These are phyloP conservation scores for Emydocephalus ijimae DNA, from an alignment of 2,113 vertebrate genomes.

Conservation along the genomic window DNA sequence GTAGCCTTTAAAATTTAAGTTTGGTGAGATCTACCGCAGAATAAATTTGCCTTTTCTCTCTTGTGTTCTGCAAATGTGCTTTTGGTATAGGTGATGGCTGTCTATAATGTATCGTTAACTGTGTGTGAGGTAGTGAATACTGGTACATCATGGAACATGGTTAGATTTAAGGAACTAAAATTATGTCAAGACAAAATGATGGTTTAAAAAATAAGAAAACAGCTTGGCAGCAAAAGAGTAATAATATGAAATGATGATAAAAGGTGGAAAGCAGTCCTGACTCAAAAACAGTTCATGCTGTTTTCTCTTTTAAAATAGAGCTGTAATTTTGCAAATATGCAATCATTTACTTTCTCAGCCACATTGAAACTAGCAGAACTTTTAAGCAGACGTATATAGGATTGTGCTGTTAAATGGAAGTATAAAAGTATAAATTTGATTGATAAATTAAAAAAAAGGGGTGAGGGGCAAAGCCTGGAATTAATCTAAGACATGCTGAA, in stretches of 20 bases:
- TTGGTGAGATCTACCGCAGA: neutral
- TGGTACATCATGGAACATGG: neutral
- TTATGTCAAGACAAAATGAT: neutral
- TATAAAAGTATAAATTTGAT: neutral
- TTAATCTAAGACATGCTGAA: conserved; percentile 24
- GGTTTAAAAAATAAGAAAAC: neutral
- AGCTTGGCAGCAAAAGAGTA: neutral
- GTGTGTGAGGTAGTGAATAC: neutral
- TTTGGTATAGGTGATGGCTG: neutral
- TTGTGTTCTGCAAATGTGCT: neutral
- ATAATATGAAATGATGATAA: neutral
- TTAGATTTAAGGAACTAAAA: neutral
- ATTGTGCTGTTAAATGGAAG: conserved; percentile 15
- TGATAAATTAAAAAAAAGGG: neutral
- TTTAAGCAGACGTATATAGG: neutral
- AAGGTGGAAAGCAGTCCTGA: neutral
- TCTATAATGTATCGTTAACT: neutral
- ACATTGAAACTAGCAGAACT: no score
- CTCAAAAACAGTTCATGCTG: neutral
- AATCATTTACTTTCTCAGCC: neutral
- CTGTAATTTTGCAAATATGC: neutral
- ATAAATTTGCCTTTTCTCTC: neutral
- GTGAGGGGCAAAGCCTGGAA: neutral
- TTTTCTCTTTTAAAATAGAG: neutral
- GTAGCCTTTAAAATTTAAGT: neutral